Evolutionary conservation across 2,888 invertebrate genomes (phyloP), one percentile per base, ranked within the genome.

Genomic region (Orthosia gothica): DNA sequence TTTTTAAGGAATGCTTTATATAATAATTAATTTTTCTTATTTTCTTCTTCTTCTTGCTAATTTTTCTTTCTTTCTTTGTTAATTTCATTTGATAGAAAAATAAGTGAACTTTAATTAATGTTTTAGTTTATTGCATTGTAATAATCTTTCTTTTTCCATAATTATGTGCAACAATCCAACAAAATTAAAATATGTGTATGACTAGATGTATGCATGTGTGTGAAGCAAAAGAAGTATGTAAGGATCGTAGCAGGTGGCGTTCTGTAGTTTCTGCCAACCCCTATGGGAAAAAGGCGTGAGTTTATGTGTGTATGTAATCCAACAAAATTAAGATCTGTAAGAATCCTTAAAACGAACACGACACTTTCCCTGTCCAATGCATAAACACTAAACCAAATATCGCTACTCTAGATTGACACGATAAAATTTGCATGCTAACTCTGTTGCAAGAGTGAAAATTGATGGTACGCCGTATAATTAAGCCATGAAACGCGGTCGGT

Each of bases 381-480:
- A 26, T 68, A 69, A 47, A 59, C 26, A 54, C 55, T 62, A 13
- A 23, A 50, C 54, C 52, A 49, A 71, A 65, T 62, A 75, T 73
- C 32, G 49, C 50, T 45, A 65, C 59, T 68, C 54, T 57, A 74
- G 68, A 71, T 62, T 69, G 79, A 23, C 54, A 59, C 66, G 54
- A 68, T 79, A 55, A 74, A 78, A 82, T 87, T 85, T 85, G 82
- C 79, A 85, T 87, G 74, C 76, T 72, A 47, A 71, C 64, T 76
- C 65, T 58, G 80, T 78, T 70, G 59, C 75, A 69, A 79, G 74
- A 81, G 85, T 85, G 83, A 82, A 89, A 92, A 91, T 92, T 91
- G 89, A 92, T 93, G 91, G 90, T 87, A 73, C 85, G 87, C 85
- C 74, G 70, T 88, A 88, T 89, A 91, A 92, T 92, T 91, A 91